phyloP scores from a whole-genome alignment of 2,888 invertebrate species.

The Cecidostiba fungosa region DNA sequence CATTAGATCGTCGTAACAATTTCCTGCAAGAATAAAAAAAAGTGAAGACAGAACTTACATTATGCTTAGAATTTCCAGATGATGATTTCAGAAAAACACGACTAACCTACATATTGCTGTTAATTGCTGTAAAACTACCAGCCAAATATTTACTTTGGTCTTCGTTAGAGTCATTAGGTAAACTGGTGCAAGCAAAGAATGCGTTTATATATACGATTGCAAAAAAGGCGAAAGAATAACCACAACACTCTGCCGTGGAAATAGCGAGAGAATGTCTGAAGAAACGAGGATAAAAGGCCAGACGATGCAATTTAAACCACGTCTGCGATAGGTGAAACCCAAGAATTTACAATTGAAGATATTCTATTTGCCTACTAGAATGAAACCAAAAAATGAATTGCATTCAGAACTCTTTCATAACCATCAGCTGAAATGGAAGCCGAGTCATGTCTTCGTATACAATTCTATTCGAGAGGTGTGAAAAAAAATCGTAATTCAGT shows the following conservation, averaged over 20 bases:
- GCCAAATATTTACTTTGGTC: slow-evolving; percentile 10
- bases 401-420: neutral
- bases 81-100: neutral
- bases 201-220: slow-evolving; percentile 7
- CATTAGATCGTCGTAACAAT: neutral
- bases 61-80: neutral
- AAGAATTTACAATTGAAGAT: slow-evolving; percentile 39
- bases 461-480: neutral
- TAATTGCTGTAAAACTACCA: neutral
- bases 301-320: slow-evolving; percentile 50
- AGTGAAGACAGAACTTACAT: too few relatives aligned
- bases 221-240: slow-evolving; percentile 23
- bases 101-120: neutral
- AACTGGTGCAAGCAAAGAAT: slow-evolving; percentile 37
- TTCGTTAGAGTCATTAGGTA: neutral
- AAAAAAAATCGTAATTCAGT: neutral
- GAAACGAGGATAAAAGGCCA: slow-evolving; percentile 49
- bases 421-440: neutral
- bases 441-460: neutral
- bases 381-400: slow-evolving; percentile 11
- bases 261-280: slow-evolving; percentile 25
- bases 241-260: slow-evolving; percentile 2
- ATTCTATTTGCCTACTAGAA: neutral
- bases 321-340: slow-evolving; percentile 22
- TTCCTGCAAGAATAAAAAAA: too few relatives aligned